phyloP scores from a whole-genome alignment of 2,888 invertebrate genomes.

The Congeria kusceri region DNA sequence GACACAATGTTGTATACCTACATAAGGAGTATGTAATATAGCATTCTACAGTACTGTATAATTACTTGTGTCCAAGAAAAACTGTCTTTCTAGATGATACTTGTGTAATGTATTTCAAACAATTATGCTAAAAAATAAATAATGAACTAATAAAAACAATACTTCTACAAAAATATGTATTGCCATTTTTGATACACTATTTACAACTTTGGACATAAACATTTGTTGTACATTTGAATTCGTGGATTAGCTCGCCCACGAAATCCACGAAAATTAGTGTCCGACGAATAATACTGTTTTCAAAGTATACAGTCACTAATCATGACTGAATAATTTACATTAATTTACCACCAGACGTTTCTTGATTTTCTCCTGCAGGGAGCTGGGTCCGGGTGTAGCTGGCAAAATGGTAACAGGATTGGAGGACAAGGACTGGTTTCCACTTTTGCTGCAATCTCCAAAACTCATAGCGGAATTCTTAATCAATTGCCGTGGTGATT shows the following conservation, averaged over 20 bases:
- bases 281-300: not conserved
- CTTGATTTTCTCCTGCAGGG: slow-evolving; percentile 73
- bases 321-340: too few relatives aligned
- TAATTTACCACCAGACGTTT: slow-evolving; percentile 51
- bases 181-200: too few relatives aligned
- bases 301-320: not conserved
- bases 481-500: not conserved
- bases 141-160: not conserved
- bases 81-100: too few relatives aligned
- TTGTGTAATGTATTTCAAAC: too few relatives aligned
- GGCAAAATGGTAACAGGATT: slow-evolving; percentile 3
- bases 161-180: not conserved
- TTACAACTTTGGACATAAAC: too few relatives aligned
- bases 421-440: not conserved
- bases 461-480: not conserved
- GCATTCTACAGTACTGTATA: too few relatives aligned
- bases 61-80: too few relatives aligned
- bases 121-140: not conserved
- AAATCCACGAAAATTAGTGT: too few relatives aligned
- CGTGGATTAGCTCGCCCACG: too few relatives aligned
- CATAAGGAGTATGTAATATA: too few relatives aligned
- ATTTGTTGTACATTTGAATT: too few relatives aligned
- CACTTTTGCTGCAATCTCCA: not conserved
- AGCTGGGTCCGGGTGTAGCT: slow-evolving; percentile 31
- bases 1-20: too few relatives aligned